These are phyloP conservation scores for Neuroscelio doddi DNA, from an alignment of 2,888 invertebrate genomes.

Conservation along the genomic window DNA sequence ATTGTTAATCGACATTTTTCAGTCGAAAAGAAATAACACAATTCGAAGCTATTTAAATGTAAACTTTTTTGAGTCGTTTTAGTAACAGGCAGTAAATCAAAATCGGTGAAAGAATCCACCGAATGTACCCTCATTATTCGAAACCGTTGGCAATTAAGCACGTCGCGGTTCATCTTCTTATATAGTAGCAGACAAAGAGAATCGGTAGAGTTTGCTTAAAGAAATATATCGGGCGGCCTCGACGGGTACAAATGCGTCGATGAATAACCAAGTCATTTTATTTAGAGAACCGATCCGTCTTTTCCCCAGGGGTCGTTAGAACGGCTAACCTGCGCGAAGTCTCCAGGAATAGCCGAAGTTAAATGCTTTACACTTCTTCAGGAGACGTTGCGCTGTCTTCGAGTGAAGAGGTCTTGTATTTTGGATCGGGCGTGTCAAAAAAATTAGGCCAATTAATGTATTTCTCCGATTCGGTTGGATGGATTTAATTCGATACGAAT, in stretches of 20 bases:
- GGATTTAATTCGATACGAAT: no score
- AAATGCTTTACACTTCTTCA: conserved; percentile 51
- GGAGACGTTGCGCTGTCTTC: conserved; percentile 44
- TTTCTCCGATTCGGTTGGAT: no score
- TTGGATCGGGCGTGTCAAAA: conserved; percentile 47
- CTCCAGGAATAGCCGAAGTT: conserved; percentile 53
- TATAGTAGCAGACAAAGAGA: conserved; percentile 45
- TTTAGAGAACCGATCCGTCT: conserved; percentile 70
- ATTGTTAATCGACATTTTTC: no score
- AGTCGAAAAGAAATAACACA: no score
- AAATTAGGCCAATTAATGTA: conserved; percentile 51
- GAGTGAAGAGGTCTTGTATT: conserved; percentile 52
- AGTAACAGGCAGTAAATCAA: conserved; percentile 6
- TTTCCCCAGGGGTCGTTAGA: conserved; percentile 60
- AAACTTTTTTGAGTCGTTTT: no score
- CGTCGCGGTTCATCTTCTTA: conserved; percentile 43
- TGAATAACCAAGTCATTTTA: conserved; percentile 72
- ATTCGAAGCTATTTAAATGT: no score
- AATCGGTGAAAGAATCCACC: no score
- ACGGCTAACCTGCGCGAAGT: conserved; percentile 48
- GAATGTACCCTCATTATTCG: conserved; percentile 40
- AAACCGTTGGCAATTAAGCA: conserved; percentile 42
- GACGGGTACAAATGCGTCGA: conserved; percentile 70
- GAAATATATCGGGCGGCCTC: conserved; percentile 50
- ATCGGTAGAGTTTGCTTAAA: conserved; percentile 47